Evolutionary conservation across 30 jellyfish, hydroid and myxozoan genomes (phyloP), one percentile per base, ranked within the genome.

Genomic region (Aurelia sp.): DNA sequence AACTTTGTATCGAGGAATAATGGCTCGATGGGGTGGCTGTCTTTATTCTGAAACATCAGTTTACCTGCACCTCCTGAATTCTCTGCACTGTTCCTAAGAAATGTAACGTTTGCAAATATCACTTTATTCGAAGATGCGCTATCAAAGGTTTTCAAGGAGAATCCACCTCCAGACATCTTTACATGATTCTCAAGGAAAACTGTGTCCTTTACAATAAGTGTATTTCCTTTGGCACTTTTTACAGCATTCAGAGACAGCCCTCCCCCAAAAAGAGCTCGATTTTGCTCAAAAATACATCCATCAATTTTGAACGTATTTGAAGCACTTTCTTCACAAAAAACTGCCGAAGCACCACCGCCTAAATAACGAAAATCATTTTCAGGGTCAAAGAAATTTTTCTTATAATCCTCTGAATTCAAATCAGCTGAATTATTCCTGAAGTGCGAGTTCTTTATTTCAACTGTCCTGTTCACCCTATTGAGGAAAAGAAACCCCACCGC

Each of bases 31-130:
- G 63, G 76, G n/a, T 69, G 71, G 27, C 71, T 41, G 17, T 70
- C 87, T 17, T 31, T 6, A 62, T 73, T 74, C 19, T 84, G 78
- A 50, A 86, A 65, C 22, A 66, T 6, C 58, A 74, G 17, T 67
- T 77, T 86, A 57, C 79, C 86, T 48, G 85, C 96, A 63, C 96
- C 96, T 11, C 86, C 85, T 48, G 80, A 75, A 9, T n/a, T 20
- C 15, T 30, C 40, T 3, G 89, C 96, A 31, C 19, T 23, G 63
- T 74, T 74, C 23, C 62, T 22, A 23, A 11, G 75, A 48, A 86
- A 75, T 6, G 71, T 57, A 20, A 58, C 73, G 22, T 66, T 74
- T 40, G 53, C 27, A 55, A 75, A 74, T 3, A 21, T 51, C 22
- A 66, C 18, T 4, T 20, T 2, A 72, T 60, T 74, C 17, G 60